phyloP scores from a whole-genome alignment of 2,113 vertebrate species.

The Oncorhynchus tshawytscha region DNA sequence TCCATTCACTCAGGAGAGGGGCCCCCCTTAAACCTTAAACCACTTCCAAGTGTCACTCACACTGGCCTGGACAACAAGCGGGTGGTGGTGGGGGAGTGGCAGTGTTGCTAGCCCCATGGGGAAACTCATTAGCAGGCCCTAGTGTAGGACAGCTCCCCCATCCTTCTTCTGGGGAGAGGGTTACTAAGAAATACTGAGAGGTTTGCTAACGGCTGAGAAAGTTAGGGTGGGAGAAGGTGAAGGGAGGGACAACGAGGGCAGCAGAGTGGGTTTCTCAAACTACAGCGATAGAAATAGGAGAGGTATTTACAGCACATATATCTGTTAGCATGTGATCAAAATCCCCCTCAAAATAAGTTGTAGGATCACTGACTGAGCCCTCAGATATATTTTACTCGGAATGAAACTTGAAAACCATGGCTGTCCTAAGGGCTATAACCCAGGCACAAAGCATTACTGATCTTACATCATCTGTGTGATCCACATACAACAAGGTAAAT shows the following conservation, averaged over 20 bases:
- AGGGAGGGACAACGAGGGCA: not conserved
- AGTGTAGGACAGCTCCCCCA: not conserved
- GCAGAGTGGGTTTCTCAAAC: not conserved
- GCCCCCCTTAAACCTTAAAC: constrained; percentile 13
- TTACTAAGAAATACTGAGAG: not conserved
- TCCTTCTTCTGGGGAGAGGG: not conserved
- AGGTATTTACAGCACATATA: not conserved
- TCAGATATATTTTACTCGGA: not conserved
- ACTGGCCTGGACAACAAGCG: constrained; percentile 3
- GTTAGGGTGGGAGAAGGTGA: not conserved
- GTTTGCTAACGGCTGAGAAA: not conserved
- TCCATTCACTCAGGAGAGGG: constrained; percentile 23
- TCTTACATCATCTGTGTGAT: not conserved
- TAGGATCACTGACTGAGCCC: not conserved
- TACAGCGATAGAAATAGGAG: not conserved
- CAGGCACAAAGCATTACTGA: too few relatives aligned
- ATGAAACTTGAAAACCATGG: not conserved
- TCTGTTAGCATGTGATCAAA: not conserved
- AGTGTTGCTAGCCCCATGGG: not conserved
- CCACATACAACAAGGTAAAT: constrained; percentile 6
- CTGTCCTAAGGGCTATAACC: too few relatives aligned
- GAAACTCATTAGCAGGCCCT: constrained; percentile 12
- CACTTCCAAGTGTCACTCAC: constrained; percentile 33
- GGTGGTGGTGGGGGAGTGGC: not conserved
- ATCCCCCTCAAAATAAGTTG: not conserved